Conservation (phyloP, 2,888 invertebrate genomes). For the Osmoderma eremita region DNA sequence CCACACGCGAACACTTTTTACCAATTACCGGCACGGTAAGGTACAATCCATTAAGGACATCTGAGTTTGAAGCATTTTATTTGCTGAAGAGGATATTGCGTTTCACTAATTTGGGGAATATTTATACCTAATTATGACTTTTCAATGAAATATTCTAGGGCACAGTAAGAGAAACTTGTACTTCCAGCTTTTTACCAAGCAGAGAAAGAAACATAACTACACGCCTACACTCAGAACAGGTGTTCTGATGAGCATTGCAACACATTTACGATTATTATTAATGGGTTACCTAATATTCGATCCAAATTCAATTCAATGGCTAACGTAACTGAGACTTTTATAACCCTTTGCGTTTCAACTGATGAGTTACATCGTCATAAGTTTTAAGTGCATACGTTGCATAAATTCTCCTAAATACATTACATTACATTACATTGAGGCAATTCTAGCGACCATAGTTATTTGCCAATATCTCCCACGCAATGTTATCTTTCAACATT, state of each 20-base stretch:
- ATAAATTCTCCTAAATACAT: neutral
- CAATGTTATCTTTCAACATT: conserved; percentile 23
- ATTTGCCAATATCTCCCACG: conserved; percentile 4
- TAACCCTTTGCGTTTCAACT: no score
- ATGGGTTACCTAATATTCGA: no score
- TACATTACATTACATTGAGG: neutral
- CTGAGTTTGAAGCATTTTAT: neutral
- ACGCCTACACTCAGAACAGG: no score
- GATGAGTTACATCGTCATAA: no score
- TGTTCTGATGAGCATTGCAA: no score
- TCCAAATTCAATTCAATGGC: no score
- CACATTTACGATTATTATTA: no score
- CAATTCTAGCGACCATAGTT: conserved; percentile 2
- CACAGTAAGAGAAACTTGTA: no score
- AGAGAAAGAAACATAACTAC: no score
- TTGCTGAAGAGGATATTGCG: neutral
- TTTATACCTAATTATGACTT: neutral
- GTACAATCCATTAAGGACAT: conserved; percentile 7
- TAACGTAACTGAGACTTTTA: no score
- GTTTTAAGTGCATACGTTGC: no score
- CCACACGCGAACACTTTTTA: conserved; percentile 10
- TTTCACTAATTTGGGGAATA: conserved; percentile 3
- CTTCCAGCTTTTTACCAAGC: no score
- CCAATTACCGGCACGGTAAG: neutral
- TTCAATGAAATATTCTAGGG: neutral